These are phyloP conservation scores for Theocolax elegans DNA, from an alignment of 1,140 invertebrate genomes.

Conservation along the genomic window DNA sequence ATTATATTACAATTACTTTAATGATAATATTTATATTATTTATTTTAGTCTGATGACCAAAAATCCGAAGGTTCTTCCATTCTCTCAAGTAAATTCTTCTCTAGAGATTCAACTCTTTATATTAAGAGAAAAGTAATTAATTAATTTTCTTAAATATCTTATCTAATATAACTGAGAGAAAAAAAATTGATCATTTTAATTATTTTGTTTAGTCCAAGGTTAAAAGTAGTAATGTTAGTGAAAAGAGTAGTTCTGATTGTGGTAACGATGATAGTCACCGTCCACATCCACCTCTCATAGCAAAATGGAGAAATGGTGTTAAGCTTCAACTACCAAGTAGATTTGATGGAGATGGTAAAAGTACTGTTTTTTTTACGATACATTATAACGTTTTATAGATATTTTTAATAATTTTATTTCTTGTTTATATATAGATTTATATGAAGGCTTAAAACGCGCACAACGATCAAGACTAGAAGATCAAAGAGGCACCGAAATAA, in stretches of 20 bases:
- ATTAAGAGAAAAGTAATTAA: conserved; percentile 60
- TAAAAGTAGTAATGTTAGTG: conserved; percentile 57
- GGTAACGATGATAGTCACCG: conserved; percentile 56
- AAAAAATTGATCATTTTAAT: neutral
- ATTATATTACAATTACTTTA: conserved; percentile 11
- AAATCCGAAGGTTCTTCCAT: conserved; percentile 79
- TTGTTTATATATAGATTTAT: conserved; percentile 67
- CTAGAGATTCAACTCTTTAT: conserved; percentile 72
- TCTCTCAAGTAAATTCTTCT: conserved; percentile 75
- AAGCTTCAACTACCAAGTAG: conserved; percentile 73
- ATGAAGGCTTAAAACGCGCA: conserved; percentile 81
- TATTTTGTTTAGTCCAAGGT: conserved; percentile 53
- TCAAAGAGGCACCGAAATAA: conserved; percentile 84
- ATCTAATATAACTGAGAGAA: neutral
- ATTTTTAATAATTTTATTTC: conserved; percentile 24
- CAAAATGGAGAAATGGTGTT: conserved; percentile 77
- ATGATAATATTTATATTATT: conserved; percentile 46
- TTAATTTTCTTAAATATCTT: neutral
- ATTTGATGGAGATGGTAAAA: conserved; percentile 77
- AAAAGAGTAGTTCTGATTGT: conserved; percentile 59
- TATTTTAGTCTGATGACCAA: conserved; percentile 77
- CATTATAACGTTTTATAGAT: conserved; percentile 13
- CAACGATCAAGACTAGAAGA: conserved; percentile 82
- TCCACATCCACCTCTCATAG: conserved; percentile 72
- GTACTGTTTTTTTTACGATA: conserved; percentile 22